phyloP scores from a whole-genome alignment of 2,113 vertebrate genomes.

The Recurvirostra avosetta region DNA sequence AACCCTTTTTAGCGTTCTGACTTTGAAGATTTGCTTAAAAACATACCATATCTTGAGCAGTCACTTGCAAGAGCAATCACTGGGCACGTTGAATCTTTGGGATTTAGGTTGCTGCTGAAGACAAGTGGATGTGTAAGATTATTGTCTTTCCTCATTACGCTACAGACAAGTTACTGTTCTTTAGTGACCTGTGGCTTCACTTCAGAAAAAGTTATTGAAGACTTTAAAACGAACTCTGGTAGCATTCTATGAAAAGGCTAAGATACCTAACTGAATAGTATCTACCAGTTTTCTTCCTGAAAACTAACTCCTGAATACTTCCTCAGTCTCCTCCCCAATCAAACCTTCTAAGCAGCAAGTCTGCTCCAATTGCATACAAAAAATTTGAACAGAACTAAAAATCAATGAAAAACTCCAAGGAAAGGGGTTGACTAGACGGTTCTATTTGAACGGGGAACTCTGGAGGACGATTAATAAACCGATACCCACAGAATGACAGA shows the following conservation, averaged over 20 bases:
- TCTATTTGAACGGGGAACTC: neutral
- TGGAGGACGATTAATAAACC: neutral
- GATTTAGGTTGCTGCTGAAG: constrained; percentile 52
- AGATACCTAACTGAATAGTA: neutral
- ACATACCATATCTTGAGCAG: constrained; percentile 71
- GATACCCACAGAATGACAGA: neutral
- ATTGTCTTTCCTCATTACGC: neutral
- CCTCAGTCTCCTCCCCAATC: neutral
- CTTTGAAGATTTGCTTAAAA: neutral
- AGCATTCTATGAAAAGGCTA: neutral
- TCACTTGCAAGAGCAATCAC: constrained; percentile 61
- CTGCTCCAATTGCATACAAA: neutral
- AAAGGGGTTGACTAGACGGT: neutral
- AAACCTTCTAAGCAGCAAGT: neutral
- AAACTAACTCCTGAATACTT: neutral
- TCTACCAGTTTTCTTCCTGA: neutral
- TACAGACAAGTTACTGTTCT: neutral
- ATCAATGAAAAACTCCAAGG: neutral
- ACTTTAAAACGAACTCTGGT: neutral
- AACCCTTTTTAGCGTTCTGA: neutral
- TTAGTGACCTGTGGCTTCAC: neutral
- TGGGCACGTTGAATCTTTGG: constrained; percentile 40
- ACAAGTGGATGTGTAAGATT: neutral
- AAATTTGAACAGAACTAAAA: neutral
- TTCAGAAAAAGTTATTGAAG: neutral